Evolutionary conservation across 2,888 invertebrate species (phyloP).

Genomic region (Sycophila texana): DNA sequence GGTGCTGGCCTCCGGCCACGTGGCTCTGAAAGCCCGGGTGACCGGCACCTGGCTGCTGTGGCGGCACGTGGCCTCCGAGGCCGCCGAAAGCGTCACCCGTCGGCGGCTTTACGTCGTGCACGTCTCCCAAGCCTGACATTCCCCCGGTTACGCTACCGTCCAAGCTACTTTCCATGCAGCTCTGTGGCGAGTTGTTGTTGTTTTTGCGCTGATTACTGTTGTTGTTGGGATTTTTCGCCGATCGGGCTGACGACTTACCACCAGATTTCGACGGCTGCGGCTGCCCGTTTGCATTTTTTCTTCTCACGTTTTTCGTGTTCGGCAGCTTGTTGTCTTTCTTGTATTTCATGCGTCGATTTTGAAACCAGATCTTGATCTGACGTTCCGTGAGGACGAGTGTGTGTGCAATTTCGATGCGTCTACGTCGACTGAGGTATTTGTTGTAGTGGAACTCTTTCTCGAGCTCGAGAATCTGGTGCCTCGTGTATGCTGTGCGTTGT

Average conservation of each 20-base stretch:
- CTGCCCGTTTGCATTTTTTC: conserved; percentile 77
- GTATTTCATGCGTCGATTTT: conserved; percentile 90
- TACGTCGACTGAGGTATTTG: conserved; percentile 94
- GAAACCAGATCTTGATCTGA: conserved; percentile 94
- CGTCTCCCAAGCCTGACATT: conserved; percentile 62
- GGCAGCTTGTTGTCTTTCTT: conserved; percentile 93
- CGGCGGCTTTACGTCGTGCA: conserved; percentile 67
- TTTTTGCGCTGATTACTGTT: conserved; percentile 84
- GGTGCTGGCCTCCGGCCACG: conserved; percentile 62
- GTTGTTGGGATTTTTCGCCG: conserved; percentile 69
- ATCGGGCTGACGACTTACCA: conserved; percentile 60
- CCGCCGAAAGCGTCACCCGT: conserved; percentile 50
- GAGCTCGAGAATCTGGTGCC: conserved; percentile 97
- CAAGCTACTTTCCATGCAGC: conserved; percentile 70
- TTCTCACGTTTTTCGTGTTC: conserved; percentile 86
- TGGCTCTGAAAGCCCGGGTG: conserved; percentile 69
- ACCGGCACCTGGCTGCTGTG: conserved; percentile 6
- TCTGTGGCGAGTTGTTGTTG: conserved; percentile 75
- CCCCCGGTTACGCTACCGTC: conserved; percentile 70
- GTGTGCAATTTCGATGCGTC: conserved; percentile 98
- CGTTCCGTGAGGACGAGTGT: conserved; percentile 93
- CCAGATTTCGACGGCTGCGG: conserved; percentile 62
- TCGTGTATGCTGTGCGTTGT: conserved; percentile 97
- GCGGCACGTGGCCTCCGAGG: conserved; percentile 48
- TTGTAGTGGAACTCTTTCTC: conserved; percentile 99